Base-by-base conservation (phyloP, 2,797 vertebrate species). In the Micromesistius poutassou region DNA sequence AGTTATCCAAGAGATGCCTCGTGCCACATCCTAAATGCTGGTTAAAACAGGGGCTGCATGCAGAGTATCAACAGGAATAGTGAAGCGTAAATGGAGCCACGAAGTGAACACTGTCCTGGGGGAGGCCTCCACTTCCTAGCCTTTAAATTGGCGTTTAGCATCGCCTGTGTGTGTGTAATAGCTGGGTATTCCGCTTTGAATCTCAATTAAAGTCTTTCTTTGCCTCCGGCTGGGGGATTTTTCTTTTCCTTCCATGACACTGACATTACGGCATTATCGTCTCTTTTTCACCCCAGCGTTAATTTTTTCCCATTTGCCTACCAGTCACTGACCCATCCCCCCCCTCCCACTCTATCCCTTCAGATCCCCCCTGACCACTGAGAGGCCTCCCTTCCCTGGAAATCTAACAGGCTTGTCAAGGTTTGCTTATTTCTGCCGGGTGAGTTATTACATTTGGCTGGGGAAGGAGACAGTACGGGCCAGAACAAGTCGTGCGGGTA, bases 401-500 rank as follows among this genome's bases (percentile, higher is more conserved):
- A 71, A 19, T 28, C 30, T 71, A 73, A 62, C 46, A 0, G 30
- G 73, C 75, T 25, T n/a, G 74, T 77, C 76, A 74, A 31, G 72
- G n/a, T 55, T 74, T 77, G 73, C 77, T 81, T 12, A 78, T 80
- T 83, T 68, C 71, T 40, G 71, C 55, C 68, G 30, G 36, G 30
- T n/a, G 38, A 76, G 81, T 72, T 77, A 30, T 83, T 70, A 73
- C 82, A 71, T 83, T 84, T 79, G 14, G 72, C 78, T 79, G 22
- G 76, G 80, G 71, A 80, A 81, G 73, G 84, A 33, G 78, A 76
- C 55, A 35, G 70, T 72, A 50, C 62, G 78, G 84, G 78, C 13
- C 76, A 78, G 38, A 86, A 80, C 78, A 42, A 79, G 76, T 82
- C 79, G 75, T 79, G 36, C 40, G 74, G 79, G 76, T 77, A 76